Evolutionary conservation across 2,113 vertebrate species (phyloP), one percentile per base, ranked within the genome.

Genomic region (Albula glossodonta): DNA sequence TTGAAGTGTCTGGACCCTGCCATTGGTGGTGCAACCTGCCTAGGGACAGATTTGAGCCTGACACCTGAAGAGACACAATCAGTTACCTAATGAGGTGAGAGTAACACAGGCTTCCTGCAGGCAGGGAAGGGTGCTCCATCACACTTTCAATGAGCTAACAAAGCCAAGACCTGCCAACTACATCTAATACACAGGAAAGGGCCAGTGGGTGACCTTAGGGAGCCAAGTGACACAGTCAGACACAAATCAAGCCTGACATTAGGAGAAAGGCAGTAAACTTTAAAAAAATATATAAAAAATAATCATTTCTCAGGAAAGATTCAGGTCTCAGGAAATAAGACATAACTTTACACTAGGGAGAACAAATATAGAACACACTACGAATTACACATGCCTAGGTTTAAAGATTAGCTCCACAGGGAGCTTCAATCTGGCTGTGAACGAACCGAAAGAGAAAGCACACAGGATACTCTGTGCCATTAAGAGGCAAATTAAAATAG

Each of bases 1-100:
- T 48, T 60, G 87, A 83, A 83, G 85, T 81, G 70, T 66, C 19
- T 8, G 41, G 41, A 15, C 19, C 66, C 84, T 56, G 52, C 17
- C 31, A 53, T 25, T n/a, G 56, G 80, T 25, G 70, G 25, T 22
- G 22, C 8, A 25, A 7, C n/a, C 70, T 74, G 5, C n/a, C 6
- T n/a, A 74, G 70, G 70, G 70, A 74, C 70, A 74, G n/a, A 74
- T 74, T 74, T 74, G 22, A 74, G 70, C 6, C 70, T 74, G n/a
- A 74, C 70, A n/a, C 70, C 70, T 31, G n/a, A 31, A n/a, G 70
- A 8, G 70, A 31, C 70, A 31, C n/a, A 31, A 31, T 74, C 70
- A 74, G 22, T 74, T 74, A n/a, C 70, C n/a, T n/a, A 74, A 74
- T 74, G 70, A 13, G n/a, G 70, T 31, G 22, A 74, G 9, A 74